Evolutionary conservation across 2,888 invertebrate genomes (phyloP).

Genomic region (Arrhopalites spinosus): DNA sequence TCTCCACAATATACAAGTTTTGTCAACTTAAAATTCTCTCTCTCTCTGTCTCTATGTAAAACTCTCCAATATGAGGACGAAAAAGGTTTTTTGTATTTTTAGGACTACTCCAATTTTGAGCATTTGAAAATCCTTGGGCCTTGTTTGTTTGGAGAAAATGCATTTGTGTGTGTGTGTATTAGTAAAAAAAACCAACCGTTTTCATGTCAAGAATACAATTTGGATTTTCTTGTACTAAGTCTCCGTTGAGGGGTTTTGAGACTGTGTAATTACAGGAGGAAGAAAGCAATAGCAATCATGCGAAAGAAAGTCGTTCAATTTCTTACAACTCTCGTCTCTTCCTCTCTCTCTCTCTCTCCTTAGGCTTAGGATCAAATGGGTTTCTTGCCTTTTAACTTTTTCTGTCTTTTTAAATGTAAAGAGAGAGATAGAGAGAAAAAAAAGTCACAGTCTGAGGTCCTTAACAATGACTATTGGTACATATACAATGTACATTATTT

Average conservation of each 20-base stretch:
- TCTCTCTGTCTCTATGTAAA: no score
- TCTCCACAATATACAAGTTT: no score
- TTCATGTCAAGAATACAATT: slow-evolving; percentile 23
- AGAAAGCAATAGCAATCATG: slow-evolving; percentile 15
- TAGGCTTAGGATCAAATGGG: not conserved
- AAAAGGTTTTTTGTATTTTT: no score
- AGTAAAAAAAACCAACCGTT: not conserved
- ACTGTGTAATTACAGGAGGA: slow-evolving; percentile 7
- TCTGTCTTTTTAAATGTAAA: not conserved
- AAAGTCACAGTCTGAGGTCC: no score
- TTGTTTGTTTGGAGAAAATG: not conserved
- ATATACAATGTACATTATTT: no score
- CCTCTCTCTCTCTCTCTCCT: slow-evolving; percentile 1
- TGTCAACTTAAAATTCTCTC: no score
- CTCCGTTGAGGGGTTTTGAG: not conserved
- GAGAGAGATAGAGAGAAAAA: not conserved
- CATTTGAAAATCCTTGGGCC: no score
- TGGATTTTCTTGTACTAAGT: slow-evolving; percentile 1
- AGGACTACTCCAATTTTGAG: no score
- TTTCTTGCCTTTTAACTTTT: not conserved
- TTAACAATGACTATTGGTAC: no score
- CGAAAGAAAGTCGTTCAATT: slow-evolving; percentile 21
- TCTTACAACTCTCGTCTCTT: slow-evolving; percentile 1
- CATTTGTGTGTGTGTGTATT: not conserved
- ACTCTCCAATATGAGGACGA: no score